These are phyloP conservation scores for Phaonia tiefii DNA, from an alignment of 2,888 invertebrate species.

Conservation along the genomic window DNA sequence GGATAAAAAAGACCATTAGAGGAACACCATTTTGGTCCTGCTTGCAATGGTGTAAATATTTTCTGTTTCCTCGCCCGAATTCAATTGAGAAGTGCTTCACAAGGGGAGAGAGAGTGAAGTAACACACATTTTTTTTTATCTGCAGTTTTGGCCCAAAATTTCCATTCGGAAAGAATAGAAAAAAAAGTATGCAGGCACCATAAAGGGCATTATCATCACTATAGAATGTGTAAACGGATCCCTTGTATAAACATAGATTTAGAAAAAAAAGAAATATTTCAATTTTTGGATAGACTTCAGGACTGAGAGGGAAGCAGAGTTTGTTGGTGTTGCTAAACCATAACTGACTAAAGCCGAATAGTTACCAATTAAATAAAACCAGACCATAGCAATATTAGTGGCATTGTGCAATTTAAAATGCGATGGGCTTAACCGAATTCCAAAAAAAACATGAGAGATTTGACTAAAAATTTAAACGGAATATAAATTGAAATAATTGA, in stretches of 20 bases:
- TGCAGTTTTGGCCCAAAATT: not conserved
- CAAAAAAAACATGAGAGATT: too few relatives aligned
- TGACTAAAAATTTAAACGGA: too few relatives aligned
- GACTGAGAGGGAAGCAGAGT: not conserved
- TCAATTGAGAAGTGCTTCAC: slow-evolving; percentile 3
- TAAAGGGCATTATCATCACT: slow-evolving; percentile 37
- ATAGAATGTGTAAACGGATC: too few relatives aligned
- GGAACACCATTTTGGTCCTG: not conserved
- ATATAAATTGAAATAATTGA: too few relatives aligned
- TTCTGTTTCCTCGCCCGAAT: not conserved
- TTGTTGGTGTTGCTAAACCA: slow-evolving; percentile 16
- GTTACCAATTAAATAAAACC: slow-evolving; percentile 32
- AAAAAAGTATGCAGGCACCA: slow-evolving; percentile 23
- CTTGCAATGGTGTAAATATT: not conserved
- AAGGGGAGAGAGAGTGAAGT: too few relatives aligned
- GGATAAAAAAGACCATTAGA: slow-evolving; percentile 4
- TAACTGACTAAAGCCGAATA: slow-evolving; percentile 15
- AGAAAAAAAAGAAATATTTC: slow-evolving; percentile 2
- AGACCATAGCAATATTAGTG: too few relatives aligned
- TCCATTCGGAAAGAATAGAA: not conserved
- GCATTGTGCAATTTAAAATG: too few relatives aligned
- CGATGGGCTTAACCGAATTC: too few relatives aligned
- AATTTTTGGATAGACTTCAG: slow-evolving; percentile 1
- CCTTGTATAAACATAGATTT: too few relatives aligned
- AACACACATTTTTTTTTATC: too few relatives aligned